phyloP scores from a whole-genome alignment of 2,113 vertebrate species.

The Myocastor coypus region DNA sequence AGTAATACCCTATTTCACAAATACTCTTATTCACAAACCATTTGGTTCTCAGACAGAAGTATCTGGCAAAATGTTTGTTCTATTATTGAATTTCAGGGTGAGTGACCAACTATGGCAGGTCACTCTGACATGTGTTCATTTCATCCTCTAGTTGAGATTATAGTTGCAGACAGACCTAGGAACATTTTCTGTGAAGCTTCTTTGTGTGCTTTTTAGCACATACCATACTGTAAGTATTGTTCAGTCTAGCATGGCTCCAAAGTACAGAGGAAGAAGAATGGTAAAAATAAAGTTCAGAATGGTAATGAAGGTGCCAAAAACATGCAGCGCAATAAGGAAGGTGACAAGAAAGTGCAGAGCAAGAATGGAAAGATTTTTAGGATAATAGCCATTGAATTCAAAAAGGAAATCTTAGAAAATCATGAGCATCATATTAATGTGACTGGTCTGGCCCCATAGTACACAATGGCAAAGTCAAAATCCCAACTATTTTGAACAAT shows the following conservation, averaged over 20 bases:
- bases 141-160: background rate
- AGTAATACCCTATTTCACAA: background rate
- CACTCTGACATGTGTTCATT: background rate
- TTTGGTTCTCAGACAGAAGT: background rate
- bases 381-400: background rate
- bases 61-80: background rate
- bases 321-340: background rate
- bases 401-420: background rate
- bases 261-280: background rate
- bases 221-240: background rate
- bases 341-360: background rate
- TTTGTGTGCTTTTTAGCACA: background rate
- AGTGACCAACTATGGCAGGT: background rate
- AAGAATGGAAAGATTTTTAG: background rate
- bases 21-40: background rate
- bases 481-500: background rate
- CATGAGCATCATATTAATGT: background rate
- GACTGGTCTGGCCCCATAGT: background rate
- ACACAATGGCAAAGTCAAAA: background rate
- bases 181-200: background rate
- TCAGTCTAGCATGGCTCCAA: background rate
- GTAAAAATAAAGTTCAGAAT: background rate
- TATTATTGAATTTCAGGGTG: background rate
- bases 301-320: background rate
- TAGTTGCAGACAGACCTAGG: background rate